A percentile compares a stretch with the other conserved stretches of the same genome.
phyloP scores from a whole-genome alignment of 2,888 invertebrate species.

The Zele albiditarsus region DNA sequence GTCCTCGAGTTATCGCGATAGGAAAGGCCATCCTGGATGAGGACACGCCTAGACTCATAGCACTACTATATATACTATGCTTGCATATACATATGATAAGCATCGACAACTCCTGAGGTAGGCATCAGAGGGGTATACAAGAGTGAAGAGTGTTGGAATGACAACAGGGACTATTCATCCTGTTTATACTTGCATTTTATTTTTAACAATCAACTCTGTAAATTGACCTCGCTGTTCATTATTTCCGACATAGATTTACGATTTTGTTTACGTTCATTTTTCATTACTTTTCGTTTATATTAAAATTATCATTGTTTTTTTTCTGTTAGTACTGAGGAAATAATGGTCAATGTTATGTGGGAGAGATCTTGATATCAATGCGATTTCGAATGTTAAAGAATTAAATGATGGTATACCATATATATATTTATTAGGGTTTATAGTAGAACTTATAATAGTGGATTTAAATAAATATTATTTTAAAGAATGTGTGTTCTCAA shows the following conservation, averaged over 20 bases:
- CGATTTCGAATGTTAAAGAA: too few species aligned
- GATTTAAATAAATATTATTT: too few species aligned
- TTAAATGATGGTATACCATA: too few species aligned
- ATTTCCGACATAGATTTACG: conserved; percentile 56
- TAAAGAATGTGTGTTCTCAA: too few species aligned
- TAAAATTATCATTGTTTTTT: conserved; percentile 35
- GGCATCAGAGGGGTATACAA: conserved; percentile 27
- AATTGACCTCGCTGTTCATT: conserved; percentile 47
- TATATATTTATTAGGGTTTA: too few species aligned
- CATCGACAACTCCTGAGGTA: conserved; percentile 51
- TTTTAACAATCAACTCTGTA: conserved; percentile 45
- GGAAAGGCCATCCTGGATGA: conserved; percentile 68
- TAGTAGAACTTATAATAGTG: too few species aligned
- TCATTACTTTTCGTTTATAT: conserved; percentile 63
- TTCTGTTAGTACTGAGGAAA: conserved; percentile 6
- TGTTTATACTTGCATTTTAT: conserved; percentile 27
- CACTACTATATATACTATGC: conserved; percentile 17
- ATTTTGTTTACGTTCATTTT: conserved; percentile 53
- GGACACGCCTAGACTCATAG: conserved; percentile 65
- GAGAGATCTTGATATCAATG: too few species aligned
- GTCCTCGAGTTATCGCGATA: conserved; percentile 71
- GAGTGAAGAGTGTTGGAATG: conserved; percentile 2
- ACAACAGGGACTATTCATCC: conserved; percentile 20
- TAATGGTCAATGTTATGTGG: too few species aligned
- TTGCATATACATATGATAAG: conserved; percentile 51